Evolutionary conservation across 2,888 invertebrate genomes (phyloP), one percentile per base, ranked within the genome.

Genomic region (Pachycephus smyrnensis): DNA sequence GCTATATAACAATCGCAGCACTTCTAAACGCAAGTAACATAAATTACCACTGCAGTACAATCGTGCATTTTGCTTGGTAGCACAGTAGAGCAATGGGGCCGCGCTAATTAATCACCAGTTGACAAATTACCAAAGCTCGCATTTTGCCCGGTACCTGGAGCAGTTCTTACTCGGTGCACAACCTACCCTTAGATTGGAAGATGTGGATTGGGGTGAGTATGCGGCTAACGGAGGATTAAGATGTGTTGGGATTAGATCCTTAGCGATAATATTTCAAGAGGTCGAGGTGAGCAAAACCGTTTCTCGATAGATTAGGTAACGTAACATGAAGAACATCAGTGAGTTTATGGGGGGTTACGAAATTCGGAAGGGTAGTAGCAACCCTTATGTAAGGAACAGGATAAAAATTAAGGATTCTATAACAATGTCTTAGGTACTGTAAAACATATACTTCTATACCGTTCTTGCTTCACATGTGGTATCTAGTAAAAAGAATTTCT

Each of bases 21-120:
- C 71, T 23, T 40, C 23, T 2, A 30, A 71, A 71, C 71, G 71
- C 71, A 32, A 71, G 71, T 55, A 55, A 55, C 31, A 33, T 71
- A 71, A 71, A 71, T 71, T 71, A 74, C 36, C 12, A 31, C 71
- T 71, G 71, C 71, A 71, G 71, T 71, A 33, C 71, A 33, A 71
- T 71, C 71, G 31, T 31, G 31, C 71, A 71, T 33, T 71, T 71
- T 23, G 12, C 71, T 33, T n/a, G 37, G 74, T 15, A 23, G 36
- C 74, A 37, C 71, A 23, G 36, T 36, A 33, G 36, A 32, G 74
- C 74, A 36, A 74, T 55, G 23, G 36, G 31, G 71, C 40, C 77
- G 36, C 79, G 80, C 84, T 86, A 87, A 89, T 89, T 89, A 89
- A 89, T 89, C 88, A 89, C 82, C 77, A 80, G 81, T 85, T 86